A percentile compares a stretch with the other conserved stretches of the same genome.
Conservation (phyloP, 2,797 vertebrate species). For the Hydrophis major region DNA sequence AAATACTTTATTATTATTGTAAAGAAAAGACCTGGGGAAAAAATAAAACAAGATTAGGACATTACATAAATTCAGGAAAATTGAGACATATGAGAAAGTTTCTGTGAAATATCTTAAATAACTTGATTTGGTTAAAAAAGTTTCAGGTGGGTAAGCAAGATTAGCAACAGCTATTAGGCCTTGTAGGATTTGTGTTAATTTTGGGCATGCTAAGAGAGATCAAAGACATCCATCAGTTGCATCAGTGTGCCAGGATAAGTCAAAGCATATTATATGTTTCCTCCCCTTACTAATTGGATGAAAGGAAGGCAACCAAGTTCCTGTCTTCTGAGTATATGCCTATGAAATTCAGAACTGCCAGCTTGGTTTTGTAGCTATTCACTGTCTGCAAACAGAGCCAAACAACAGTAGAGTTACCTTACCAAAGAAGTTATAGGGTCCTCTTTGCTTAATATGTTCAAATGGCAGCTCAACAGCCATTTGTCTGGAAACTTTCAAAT, state of each 20-base stretch:
- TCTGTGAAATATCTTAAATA: background rate
- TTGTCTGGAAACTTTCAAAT: background rate
- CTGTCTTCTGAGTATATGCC: background rate
- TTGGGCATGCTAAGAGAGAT: background rate
- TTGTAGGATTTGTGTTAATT: too few species aligned
- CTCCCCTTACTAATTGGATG: background rate
- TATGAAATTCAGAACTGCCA: background rate
- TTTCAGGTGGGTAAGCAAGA: too few species aligned
- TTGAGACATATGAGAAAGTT: background rate
- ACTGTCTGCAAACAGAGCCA: too few species aligned
- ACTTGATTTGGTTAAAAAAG: background rate
- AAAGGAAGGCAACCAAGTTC: background rate
- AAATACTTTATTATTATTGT: too few species aligned
- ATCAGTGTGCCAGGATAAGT: background rate
- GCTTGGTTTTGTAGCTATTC: background rate
- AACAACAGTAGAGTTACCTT: background rate
- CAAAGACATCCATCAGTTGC: background rate
- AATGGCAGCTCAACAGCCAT: background rate
- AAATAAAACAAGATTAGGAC: too few species aligned
- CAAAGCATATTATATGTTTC: background rate
- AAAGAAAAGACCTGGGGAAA: background rate
- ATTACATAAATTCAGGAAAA: too few species aligned
- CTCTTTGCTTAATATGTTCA: background rate
- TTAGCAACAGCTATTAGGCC: background rate
- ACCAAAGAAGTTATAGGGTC: background rate